These are phyloP conservation scores for Pipistrellus kuhlii DNA, from an alignment of 2,797 vertebrate genomes.

Conservation along the genomic window DNA sequence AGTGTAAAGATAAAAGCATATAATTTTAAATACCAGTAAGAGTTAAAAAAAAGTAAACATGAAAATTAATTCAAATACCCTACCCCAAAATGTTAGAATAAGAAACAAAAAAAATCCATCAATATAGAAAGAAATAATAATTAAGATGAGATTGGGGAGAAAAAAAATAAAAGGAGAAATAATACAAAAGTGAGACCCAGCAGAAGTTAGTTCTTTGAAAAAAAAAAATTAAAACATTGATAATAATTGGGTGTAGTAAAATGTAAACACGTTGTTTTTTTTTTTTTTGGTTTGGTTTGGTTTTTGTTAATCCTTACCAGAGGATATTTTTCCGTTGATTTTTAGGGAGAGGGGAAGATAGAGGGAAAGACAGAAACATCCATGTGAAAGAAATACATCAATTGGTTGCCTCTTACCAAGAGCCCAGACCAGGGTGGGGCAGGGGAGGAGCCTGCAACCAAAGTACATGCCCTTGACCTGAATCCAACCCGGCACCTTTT, in stretches of 20 bases:
- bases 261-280: not conserved
- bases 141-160: not conserved
- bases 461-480: too few relatives aligned
- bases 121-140: not conserved
- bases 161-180: not conserved
- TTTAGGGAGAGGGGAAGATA: too few relatives aligned
- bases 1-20: not conserved
- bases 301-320: too few relatives aligned
- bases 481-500: too few relatives aligned
- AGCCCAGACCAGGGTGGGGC: too few relatives aligned
- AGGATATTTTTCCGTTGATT: too few relatives aligned
- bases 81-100: not conserved
- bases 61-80: not conserved
- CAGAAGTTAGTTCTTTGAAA: not conserved
- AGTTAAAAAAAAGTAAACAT: not conserved
- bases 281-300: too few relatives aligned
- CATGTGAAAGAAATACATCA: too few relatives aligned
- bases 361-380: too few relatives aligned
- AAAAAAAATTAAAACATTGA: not conserved
- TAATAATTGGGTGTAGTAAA: not conserved
- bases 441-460: too few relatives aligned
- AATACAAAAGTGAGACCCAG: not conserved
- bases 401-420: too few relatives aligned
- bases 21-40: not conserved
- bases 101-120: not conserved